Evolutionary conservation across 1,140 invertebrate species (phyloP), one percentile per base, ranked within the genome.

Genomic region (Drosophila pruinosa): DNA sequence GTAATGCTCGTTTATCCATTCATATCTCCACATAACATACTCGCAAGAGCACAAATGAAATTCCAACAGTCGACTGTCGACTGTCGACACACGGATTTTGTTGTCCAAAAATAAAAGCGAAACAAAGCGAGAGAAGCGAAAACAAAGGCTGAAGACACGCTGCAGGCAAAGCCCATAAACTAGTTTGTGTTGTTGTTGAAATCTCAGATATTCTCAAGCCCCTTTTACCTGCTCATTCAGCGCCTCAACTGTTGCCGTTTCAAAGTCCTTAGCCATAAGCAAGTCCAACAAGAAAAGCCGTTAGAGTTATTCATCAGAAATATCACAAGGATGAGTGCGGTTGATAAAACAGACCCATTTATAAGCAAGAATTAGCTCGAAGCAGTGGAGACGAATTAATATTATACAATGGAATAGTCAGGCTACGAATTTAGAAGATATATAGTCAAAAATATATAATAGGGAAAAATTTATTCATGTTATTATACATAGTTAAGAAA

Each of bases 1-100:
- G 71, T 68, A 82, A 82, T 78, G 43, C 43, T 47, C 17, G 31
- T 15, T 72, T 78, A 78, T 78, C 72, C 75, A 78, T 78, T 69
- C 72, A 58, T 61, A 58, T 63, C 56, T 6, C 24, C 17, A 14
- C 8, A 17, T n/a, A n/a, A n/a, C n/a, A n/a, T n/a, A n/a, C n/a
- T n/a, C n/a, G 8, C 15, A 24, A 28, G 41, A 6, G 10, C 14
- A 17, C 21, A 36, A n/a, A 34, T 34, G 31, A 47, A 47, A 26
- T 48, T 48, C 24, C 24, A 50, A 7, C 26, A 28, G 26, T 28
- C 26, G 26, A 28, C 26, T 2, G 5, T 7, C 5, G 26, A 4
- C 8, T 28, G 5, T 26, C 21, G 22, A 8, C 15, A 7, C 19
- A 14, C 45, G 39, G 36, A 72, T 65, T 58, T 58, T 67, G 19